Conservation (phyloP, 2,888 invertebrate species). For the Tanypteryx hageni region DNA sequence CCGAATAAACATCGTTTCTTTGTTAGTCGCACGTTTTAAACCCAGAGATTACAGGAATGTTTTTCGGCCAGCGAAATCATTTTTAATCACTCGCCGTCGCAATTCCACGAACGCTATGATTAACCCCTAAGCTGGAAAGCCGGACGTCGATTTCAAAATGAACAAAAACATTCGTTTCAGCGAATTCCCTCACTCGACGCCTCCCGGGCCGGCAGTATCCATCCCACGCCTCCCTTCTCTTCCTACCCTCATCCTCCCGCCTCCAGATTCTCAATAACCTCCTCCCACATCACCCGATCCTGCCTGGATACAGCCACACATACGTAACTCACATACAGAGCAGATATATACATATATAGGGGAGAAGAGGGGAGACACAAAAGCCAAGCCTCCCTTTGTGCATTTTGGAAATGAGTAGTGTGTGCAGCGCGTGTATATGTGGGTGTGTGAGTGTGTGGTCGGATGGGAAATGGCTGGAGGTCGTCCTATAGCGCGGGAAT, state of each 20-base stretch:
- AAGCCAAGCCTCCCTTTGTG: conserved; percentile 9
- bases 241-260: background rate
- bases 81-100: conserved; percentile 44
- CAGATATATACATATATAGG: background rate
- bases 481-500: background rate
- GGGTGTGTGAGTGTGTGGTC: background rate
- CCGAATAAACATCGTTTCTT: conserved; percentile 23
- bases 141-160: conserved; percentile 56
- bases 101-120: conserved; percentile 59
- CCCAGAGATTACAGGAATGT: conserved; percentile 28
- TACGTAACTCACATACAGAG: background rate
- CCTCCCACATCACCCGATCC: background rate
- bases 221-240: conserved; percentile 3
- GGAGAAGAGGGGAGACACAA: background rate
- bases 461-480: background rate
- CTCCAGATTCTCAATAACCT: background rate
- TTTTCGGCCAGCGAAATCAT: conserved; percentile 44
- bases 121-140: conserved; percentile 63
- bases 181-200: conserved; percentile 23
- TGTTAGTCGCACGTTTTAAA: background rate
- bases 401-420: conserved; percentile 39
- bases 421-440: background rate
- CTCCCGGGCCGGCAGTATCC: background rate
- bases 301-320: conserved; percentile 1
- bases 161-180: conserved; percentile 52